Percentiles rank a stretch among this genome's conserved stretches.
These are phyloP conservation scores for Pycnomerus fuliginosus DNA, from an alignment of 2,888 invertebrate species.

Conservation along the genomic window DNA sequence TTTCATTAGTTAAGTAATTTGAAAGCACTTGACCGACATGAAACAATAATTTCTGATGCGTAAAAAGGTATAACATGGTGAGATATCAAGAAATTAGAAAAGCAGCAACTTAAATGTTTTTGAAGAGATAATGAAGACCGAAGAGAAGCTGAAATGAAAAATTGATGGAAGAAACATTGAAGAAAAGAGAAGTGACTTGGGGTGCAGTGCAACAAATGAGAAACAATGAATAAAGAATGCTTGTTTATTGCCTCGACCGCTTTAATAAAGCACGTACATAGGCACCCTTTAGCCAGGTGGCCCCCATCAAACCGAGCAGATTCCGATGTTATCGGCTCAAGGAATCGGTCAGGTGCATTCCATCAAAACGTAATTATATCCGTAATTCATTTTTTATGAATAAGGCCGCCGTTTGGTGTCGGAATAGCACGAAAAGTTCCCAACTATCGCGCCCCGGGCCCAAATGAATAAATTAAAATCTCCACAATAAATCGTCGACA, in stretches of 20 bases:
- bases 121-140: no score
- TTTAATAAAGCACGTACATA: background rate
- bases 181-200: no score
- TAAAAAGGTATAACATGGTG: no score
- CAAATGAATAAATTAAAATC: constrained; percentile 52
- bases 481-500: constrained; percentile 51
- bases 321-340: constrained; percentile 32
- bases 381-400: constrained; percentile 44
- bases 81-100: no score
- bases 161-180: no score
- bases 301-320: constrained; percentile 1
- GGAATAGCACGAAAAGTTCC: constrained; percentile 44
- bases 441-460: constrained; percentile 46
- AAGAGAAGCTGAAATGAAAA: no score
- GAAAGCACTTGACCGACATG: no score
- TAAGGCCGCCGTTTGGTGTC: constrained; percentile 38
- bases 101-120: no score
- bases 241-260: background rate
- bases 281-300: background rate
- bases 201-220: background rate
- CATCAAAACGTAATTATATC: constrained; percentile 49
- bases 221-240: background rate
- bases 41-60: no score
- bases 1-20: no score
- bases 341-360: constrained; percentile 41